Base-by-base conservation (phyloP, 1,140 invertebrate species). In the Parapsyche elsis region DNA sequence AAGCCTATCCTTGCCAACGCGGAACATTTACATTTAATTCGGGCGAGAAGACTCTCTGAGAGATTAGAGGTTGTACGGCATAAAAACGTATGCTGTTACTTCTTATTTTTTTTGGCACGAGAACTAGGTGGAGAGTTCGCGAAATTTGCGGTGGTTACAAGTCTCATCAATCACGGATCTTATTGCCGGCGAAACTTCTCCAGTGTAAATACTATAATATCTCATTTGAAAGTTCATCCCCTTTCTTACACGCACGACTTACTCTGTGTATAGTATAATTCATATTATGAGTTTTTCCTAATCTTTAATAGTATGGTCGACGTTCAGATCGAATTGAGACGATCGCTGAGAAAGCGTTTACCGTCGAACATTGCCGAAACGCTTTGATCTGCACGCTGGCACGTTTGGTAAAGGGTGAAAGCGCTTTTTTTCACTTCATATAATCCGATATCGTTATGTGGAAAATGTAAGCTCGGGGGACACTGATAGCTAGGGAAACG, bases 351-450 rank as follows among this genome's bases (percentile, higher is more conserved):
- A 38, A 38, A 7, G 30, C 30, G 30, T 38, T 38, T 38, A 38
- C 30, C 30, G 1, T 38, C 30, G 30, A 38, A 38, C 30, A 38
- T 38, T 38, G 12, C 59, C 16, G 59, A 19, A 61, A 21, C 53
- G 21, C 49, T 61, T 23, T 61, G 59, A 61, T 4, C 21, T 23
- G 16, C n/a, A 9, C 59, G 16, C 12, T 10, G 49, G 12, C 59
- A 61, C 59, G 59, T 61, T 61, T 21, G 14, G 59, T 61, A 78
- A 78, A 78, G 57, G 76, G 76, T 38, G 16, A 78, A 71, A 78
- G 26, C 64, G 76, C 71, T n/a, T 78, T 71, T 78, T 78, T 78
- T 78, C 76, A 78, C 76, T 78, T 78, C 76, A 78, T 78, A 71
- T 45, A 71, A 78, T 70, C 70, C 70, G 61, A 78, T 78, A 78